These are phyloP conservation scores for Phrixothrix hirtus DNA, from an alignment of 2,888 invertebrate genomes.

Conservation along the genomic window DNA sequence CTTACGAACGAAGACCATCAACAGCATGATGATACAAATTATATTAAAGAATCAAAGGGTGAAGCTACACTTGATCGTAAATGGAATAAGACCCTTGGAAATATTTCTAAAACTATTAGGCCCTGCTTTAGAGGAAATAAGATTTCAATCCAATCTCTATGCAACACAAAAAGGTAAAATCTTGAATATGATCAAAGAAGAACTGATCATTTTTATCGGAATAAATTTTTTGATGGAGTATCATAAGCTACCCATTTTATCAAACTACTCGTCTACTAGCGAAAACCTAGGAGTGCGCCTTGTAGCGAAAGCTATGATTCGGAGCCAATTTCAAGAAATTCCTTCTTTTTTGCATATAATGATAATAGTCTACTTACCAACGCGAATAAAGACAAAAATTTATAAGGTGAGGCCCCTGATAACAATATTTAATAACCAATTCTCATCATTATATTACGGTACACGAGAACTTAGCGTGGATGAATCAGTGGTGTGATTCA, in stretches of 20 bases:
- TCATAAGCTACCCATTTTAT: background rate
- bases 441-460: background rate
- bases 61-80: no score
- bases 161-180: slow-evolving; percentile 1
- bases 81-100: no score
- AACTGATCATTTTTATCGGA: slow-evolving; percentile 6
- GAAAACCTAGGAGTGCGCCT: background rate
- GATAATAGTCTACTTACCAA: slow-evolving; percentile 1
- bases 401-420: slow-evolving; percentile 5
- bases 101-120: slow-evolving; percentile 4
- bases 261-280: background rate
- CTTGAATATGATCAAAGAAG: background rate
- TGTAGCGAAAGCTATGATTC: background rate
- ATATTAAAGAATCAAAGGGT: no score
- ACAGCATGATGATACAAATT: no score
- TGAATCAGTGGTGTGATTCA: slow-evolving; percentile 3
- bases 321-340: slow-evolving; percentile 3
- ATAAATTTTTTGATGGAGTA: slow-evolving; percentile 11
- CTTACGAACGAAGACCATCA: no score
- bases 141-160: no score
- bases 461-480: slow-evolving; percentile 4
- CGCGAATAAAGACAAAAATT: slow-evolving; percentile 3
- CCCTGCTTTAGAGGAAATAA: background rate
- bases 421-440: background rate
- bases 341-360: background rate